phyloP scores from a whole-genome alignment of 2,888 invertebrate genomes.

The Uloborus plumipes region DNA sequence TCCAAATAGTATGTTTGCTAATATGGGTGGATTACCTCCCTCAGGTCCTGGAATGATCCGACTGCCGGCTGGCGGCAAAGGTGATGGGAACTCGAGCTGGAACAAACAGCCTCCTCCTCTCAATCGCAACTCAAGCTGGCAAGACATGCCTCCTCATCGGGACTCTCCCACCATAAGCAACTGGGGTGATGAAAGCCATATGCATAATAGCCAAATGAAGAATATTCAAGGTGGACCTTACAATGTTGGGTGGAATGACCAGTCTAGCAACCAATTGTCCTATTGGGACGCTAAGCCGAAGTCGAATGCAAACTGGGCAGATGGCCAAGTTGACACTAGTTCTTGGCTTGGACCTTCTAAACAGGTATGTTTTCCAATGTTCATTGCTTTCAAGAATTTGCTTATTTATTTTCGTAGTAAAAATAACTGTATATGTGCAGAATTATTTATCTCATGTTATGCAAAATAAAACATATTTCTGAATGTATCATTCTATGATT shows the following conservation, averaged over 20 bases:
- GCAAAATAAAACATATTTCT: not conserved
- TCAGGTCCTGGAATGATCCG: conserved; percentile 67
- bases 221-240: conserved; percentile 42
- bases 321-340: conserved; percentile 76
- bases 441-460: not conserved
- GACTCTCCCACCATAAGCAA: conserved; percentile 54
- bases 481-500: not conserved
- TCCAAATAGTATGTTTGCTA: conserved; percentile 68
- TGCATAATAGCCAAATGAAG: conserved; percentile 48
- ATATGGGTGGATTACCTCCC: conserved; percentile 53
- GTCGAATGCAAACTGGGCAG: conserved; percentile 72
- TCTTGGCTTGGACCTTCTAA: conserved; percentile 77
- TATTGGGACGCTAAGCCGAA: conserved; percentile 74
- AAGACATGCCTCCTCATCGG: conserved; percentile 58
- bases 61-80: conserved; percentile 60
- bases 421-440: not conserved
- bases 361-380: conserved; percentile 55
- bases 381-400: too few species aligned
- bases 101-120: conserved; percentile 30
- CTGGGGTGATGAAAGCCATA: conserved; percentile 52
- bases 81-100: conserved; percentile 40
- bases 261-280: conserved; percentile 69
- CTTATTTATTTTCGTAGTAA: too few species aligned
- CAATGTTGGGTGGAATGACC: conserved; percentile 67
- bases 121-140: conserved; percentile 54